phyloP scores from a whole-genome alignment of 2,797 vertebrate species.

The Gymnoscopelus braueri region DNA sequence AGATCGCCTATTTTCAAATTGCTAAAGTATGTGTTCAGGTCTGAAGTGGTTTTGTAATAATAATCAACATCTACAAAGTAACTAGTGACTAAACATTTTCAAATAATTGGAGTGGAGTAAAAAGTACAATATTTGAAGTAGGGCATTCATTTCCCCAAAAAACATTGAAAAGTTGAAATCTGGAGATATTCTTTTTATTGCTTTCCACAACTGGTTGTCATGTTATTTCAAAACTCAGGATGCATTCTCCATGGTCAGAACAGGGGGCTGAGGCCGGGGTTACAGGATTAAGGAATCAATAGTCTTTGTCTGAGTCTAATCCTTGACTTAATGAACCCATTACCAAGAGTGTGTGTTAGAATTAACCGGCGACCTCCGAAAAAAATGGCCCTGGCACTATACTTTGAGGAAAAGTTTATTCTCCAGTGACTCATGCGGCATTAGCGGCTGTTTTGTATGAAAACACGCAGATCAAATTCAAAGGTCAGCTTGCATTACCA shows the following conservation, averaged over 20 bases:
- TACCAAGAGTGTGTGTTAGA: conserved; percentile 5
- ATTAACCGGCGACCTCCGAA: conserved; percentile 10
- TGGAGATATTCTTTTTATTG: no score
- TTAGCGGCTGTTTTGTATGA: neutral
- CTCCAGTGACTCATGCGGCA: neutral
- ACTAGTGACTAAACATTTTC: no score
- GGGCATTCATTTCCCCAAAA: no score
- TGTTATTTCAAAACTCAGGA: conserved; percentile 10
- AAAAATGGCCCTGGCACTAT: neutral
- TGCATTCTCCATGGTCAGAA: conserved; percentile 8
- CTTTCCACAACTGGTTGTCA: neutral
- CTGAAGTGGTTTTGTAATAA: no score
- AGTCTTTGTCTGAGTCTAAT: conserved; percentile 24
- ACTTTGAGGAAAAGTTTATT: neutral
- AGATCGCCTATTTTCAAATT: no score
- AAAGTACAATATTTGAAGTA: no score
- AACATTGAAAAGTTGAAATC: no score
- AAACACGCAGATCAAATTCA: neutral
- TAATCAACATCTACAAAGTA: no score
- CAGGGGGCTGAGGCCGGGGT: neutral
- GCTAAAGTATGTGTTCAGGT: no score
- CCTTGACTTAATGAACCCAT: conserved; percentile 24
- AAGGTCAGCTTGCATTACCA: neutral
- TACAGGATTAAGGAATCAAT: conserved; percentile 23
- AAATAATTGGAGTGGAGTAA: no score